Evolutionary conservation across 2,888 invertebrate genomes (phyloP).

Genomic region (Deilephila porcellus): DNA sequence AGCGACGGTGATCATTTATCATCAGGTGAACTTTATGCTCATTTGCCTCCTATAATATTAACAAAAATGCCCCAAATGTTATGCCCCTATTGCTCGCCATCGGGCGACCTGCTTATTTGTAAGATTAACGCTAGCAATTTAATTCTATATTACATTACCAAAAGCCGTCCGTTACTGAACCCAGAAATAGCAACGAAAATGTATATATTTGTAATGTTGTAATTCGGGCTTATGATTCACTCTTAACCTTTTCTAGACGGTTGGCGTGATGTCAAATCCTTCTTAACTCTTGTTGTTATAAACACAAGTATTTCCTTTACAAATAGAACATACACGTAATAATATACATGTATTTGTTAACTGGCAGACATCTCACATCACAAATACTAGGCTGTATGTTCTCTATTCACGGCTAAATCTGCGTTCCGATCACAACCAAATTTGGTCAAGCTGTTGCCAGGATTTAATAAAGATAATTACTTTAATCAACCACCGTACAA

Average conservation of each 20-base stretch:
- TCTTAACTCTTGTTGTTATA: neutral
- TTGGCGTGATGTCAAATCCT: conserved; percentile 12
- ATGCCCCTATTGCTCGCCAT: too few relatives aligned
- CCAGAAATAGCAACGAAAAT: neutral
- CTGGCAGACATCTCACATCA: neutral
- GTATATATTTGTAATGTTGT: neutral
- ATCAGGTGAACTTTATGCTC: too few relatives aligned
- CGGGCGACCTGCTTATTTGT: too few relatives aligned
- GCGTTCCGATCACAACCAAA: too few relatives aligned
- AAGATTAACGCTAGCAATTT: neutral
- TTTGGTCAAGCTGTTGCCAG: too few relatives aligned
- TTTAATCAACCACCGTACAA: too few relatives aligned
- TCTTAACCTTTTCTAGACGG: neutral
- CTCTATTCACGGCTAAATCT: too few relatives aligned
- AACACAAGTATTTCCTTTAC: conserved; percentile 1
- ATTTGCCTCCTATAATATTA: too few relatives aligned
- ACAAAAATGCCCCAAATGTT: too few relatives aligned
- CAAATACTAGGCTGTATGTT: neutral
- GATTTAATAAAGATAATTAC: too few relatives aligned
- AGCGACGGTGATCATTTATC: too few relatives aligned
- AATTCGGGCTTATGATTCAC: conserved; percentile 5
- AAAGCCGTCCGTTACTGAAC: neutral
- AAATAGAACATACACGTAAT: neutral
- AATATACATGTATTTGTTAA: neutral
- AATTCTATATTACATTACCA: neutral